A percentile compares a stretch with the other conserved stretches of the same genome.
phyloP scores from a whole-genome alignment of 1,140 invertebrate genomes.

The Pogonomyrmex barbatus region DNA sequence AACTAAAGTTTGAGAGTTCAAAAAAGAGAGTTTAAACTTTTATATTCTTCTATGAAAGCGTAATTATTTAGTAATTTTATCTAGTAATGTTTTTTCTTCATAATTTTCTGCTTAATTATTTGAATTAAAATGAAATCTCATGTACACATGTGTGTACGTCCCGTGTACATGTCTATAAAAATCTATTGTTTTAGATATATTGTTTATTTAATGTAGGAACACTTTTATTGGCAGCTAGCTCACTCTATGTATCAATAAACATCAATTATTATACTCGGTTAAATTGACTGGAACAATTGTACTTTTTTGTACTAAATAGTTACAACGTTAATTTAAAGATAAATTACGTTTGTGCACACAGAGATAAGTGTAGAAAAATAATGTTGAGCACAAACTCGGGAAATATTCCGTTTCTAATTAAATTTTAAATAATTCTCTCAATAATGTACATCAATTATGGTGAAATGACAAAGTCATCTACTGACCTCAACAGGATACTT shows the following conservation, averaged over 20 bases:
- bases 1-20: no score
- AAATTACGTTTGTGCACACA: neutral
- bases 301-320: slow-evolving; percentile 28
- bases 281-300: slow-evolving; percentile 47
- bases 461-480: slow-evolving; percentile 70
- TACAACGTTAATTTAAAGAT: slow-evolving; percentile 7
- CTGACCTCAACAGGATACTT: slow-evolving; percentile 85
- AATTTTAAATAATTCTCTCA: slow-evolving; percentile 13
- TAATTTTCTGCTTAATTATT: neutral
- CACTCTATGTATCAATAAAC: neutral
- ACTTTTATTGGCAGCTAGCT: slow-evolving; percentile 7
- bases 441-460: neutral
- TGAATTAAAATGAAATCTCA: neutral
- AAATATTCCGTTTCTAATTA: slow-evolving; percentile 19
- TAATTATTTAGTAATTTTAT: neutral
- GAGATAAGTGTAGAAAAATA: neutral
- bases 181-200: neutral
- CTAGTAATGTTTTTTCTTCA: no score
- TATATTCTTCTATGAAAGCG: no score
- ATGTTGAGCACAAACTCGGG: slow-evolving; percentile 10
- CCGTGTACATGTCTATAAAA: neutral
- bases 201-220: slow-evolving; percentile 19
- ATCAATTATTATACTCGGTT: slow-evolving; percentile 16
- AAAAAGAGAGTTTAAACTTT: no score
- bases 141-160: no score